Evolutionary conservation across 2,888 invertebrate species (phyloP), one percentile per base, ranked within the genome.

Genomic region (Harpagoxenus sublaevis): DNA sequence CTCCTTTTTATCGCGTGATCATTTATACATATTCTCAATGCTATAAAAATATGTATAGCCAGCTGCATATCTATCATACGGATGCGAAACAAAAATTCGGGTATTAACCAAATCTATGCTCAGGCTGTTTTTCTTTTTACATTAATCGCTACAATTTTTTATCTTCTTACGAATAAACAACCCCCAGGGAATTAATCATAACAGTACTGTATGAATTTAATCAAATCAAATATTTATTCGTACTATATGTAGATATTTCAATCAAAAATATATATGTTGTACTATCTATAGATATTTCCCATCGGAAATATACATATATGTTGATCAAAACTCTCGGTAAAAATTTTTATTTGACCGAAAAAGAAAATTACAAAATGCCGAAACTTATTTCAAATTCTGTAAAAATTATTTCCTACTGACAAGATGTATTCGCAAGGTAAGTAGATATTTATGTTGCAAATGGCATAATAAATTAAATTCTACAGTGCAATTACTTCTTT

Each of bases 371-470:
- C 12, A 74, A 74, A 45, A n/a, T 10, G 6, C 9, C 5, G 45
- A 35, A 35, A 65, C 35, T 63, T 23, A 51, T 48, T 65, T 75
- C 9, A 51, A 18, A 53, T 28, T 51, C 18, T 39, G 6, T 68
- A 12, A 18, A 28, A 65, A 53, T 75, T 35, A 23, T 75, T 66
- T 51, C 3, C 6, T 35, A 51, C 39, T 10, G 6, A 6, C 28
- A 48, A 51, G 18, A 23, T 66, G 39, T 39, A 53, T 77, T 45
- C 31, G 8, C 31, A 35, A 45, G 75, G 45, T 75, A 75, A 63
- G 75, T 75, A 75, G 18, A 12, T 4, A 48, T 63, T 75, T 63
- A 15, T 48, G 9, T 75, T n/a, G 10, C 45, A 45, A 74, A 74
- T 45, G 3, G 4, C n/a, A 31, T 31, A 45, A 75, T 48, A 75